Evolutionary conservation across 2,113 vertebrate species (phyloP).

Genomic region (Myiopsitta monachus): DNA sequence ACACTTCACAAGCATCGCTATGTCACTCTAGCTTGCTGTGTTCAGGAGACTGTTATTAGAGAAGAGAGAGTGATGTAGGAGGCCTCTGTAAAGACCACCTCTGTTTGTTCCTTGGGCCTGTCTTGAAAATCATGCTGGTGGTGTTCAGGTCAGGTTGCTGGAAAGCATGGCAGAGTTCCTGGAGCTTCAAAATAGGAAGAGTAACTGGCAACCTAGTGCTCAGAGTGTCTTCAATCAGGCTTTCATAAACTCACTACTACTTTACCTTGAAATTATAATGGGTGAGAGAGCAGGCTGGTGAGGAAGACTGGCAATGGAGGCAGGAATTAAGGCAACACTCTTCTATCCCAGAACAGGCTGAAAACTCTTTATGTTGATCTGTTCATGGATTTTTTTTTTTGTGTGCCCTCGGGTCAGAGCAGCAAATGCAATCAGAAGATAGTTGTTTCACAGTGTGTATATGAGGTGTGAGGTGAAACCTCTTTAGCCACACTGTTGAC

Average conservation of each 20-base stretch:
- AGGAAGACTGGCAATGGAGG: not conserved
- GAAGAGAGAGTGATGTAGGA: fast-evolving
- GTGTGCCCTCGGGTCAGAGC: not conserved
- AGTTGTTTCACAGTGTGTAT: not conserved
- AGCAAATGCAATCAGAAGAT: not conserved
- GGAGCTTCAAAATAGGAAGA: not conserved
- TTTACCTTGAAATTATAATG: not conserved
- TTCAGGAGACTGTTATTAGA: not conserved
- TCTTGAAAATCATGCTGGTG: not conserved
- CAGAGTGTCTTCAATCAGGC: not conserved
- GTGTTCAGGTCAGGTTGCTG: not conserved
- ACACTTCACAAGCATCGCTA: not conserved
- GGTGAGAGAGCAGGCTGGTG: not conserved
- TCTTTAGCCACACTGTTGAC: not conserved
- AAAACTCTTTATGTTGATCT: not conserved
- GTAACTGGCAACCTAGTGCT: not conserved
- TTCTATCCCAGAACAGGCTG: not conserved
- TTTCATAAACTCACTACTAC: not conserved
- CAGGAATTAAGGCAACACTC: not conserved
- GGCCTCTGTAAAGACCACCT: not conserved
- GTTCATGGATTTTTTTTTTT: not conserved
- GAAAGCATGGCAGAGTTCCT: not conserved
- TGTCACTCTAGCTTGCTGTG: fast-evolving
- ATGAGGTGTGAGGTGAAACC: not conserved
- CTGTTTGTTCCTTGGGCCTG: not conserved